Base-by-base conservation (phyloP, 1,140 invertebrate genomes). In the Mamestra configurata region DNA sequence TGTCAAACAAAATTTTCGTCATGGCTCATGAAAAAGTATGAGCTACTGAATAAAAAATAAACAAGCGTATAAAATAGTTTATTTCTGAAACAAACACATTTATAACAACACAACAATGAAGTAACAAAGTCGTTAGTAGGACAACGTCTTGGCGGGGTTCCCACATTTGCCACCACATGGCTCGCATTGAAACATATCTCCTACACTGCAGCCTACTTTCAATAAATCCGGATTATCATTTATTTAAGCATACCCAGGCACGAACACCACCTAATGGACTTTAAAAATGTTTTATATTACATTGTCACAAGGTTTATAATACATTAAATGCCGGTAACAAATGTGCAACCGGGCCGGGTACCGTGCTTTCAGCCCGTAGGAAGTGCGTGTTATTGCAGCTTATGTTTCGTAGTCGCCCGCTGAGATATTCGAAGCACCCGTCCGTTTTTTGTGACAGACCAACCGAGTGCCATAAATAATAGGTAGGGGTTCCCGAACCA, bases 391-490 rank as follows among this genome's bases (percentile, higher is more conserved):
- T 95, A 88, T 94, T 93, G 92, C 93, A 95, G 93, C 93, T 94
- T 94, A 93, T 87, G 90, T 88, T 90, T 90, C 82, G 86, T 79
- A 90, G 90, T 86, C 90, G 92, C 93, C 93, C 88, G 93, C 92
- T 95, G 93, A 92, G 93, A 90, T 90, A 92, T 93, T 93, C 89
- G 89, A 89, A 79, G 89, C 92, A 94, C 90, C 92, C 91, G 92
- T 88, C 91, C 85, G 85, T 95, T 95, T 94, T 95, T 94, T 94
- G 90, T 93, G 92, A 94, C 92, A 95, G 92, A 92, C 90, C 89
- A 93, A 94, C 89, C 87, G 90, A 94, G 85, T 92, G 90, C 93
- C 93, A 95, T 95, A 95, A 95, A 95, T 95, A 95, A 95, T 94
- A 95, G 92, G 91, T 90, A 93, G 91, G 93, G 92, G 92, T 91